Base-by-base conservation (phyloP, 2,113 vertebrate genomes). In the Paramormyrops kingsleyae region DNA sequence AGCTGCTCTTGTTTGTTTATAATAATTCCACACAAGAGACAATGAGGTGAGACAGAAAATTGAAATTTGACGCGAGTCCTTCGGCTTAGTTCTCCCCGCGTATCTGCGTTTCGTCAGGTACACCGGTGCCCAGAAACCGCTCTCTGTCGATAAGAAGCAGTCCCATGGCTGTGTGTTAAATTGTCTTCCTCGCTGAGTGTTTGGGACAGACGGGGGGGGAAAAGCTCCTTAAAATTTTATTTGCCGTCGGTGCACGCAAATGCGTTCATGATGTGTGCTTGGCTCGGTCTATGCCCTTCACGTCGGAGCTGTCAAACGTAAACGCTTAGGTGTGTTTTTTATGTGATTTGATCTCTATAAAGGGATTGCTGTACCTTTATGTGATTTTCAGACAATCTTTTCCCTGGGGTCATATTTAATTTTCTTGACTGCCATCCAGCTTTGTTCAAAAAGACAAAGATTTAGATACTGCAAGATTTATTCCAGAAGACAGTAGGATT, bases 361-460 rank as follows among this genome's bases (percentile, higher is more conserved):
- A 88, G 31, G 53, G 53, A 42, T 39, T 56, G 27, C 31, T 24
- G 19, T 59, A 39, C 35, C 87, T 42, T 39, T 59, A 39, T 19
- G 21, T 21, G 49, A 27, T 62, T 21, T 59, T 44, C 85, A 52
- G 85, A 44, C 83, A 2, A 44, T 84, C 83, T n/a, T 8, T 47
- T 84, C 83, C 39, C 44, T 49, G 39, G 19, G 83, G 83, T 4
- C 7, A 47, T 47, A 47, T 84, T 53, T 50, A 19, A n/a, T 31
- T 87, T 87, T 87, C 49, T 87, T 52, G 85, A 50, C 85, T 84
- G 21, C 13, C 2, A 27, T 87, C 46, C 85, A 87, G 85, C 12
- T 87, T 87, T 87, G 47, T 87, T 87, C 27, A 87, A 47, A 47
- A n/a, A 47, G 44, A 84, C 83, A 84, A n/a, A 44, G 39, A n/a